Percentiles rank a stretch among this genome's conserved stretches.
These are phyloP conservation scores for Paratrypauchen microcephalus DNA, from an alignment of 2,797 vertebrate genomes.

Conservation along the genomic window DNA sequence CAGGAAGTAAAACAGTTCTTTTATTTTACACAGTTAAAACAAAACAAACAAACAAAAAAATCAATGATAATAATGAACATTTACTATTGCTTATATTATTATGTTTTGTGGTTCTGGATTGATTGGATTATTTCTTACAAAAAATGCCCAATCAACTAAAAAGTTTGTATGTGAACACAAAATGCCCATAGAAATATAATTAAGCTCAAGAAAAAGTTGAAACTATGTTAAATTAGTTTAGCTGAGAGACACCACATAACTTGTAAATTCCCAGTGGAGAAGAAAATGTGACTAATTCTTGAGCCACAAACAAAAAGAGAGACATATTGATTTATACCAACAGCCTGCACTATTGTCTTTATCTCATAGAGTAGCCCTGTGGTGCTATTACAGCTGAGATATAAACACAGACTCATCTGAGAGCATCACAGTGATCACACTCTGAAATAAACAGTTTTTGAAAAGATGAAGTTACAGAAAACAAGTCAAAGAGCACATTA, in stretches of 20 bases:
- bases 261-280: slow-evolving; percentile 9
- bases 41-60: no score
- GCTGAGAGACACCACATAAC: background rate
- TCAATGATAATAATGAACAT: background rate
- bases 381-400: slow-evolving; percentile 33
- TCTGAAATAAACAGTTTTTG: slow-evolving; percentile 22
- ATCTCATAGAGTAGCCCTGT: slow-evolving; percentile 24
- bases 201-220: background rate
- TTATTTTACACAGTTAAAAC: background rate
- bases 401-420: slow-evolving; percentile 28
- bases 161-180: background rate
- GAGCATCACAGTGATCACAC: slow-evolving; percentile 31
- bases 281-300: slow-evolving; percentile 34
- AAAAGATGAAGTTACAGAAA: background rate
- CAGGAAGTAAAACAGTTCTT: background rate
- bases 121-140: background rate
- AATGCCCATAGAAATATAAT: background rate
- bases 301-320: slow-evolving; percentile 39
- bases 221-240: background rate
- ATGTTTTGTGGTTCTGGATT: background rate
- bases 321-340: slow-evolving; percentile 39
- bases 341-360: slow-evolving; percentile 29
- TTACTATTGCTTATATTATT: background rate
- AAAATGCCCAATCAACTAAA: background rate
- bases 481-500: background rate